Conservation (phyloP, 1,140 invertebrate species). For the Drosophila kanapiae region DNA sequence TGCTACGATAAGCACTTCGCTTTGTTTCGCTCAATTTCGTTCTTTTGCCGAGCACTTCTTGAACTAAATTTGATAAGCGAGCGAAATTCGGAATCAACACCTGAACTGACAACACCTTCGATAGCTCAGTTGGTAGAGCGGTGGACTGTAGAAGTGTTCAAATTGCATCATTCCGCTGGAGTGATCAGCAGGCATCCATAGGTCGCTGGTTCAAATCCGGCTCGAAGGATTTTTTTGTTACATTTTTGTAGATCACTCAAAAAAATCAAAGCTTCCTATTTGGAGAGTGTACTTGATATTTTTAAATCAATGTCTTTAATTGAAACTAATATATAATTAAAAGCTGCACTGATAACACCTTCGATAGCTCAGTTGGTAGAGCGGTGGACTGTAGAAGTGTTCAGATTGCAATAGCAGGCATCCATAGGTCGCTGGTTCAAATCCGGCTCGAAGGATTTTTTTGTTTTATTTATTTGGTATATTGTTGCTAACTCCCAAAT, state of each 20-base stretch:
- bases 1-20: slow-evolving; percentile 70
- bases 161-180: background rate
- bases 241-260: background rate
- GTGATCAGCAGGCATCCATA: slow-evolving; percentile 86
- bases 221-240: slow-evolving; percentile 87
- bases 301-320: background rate
- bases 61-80: slow-evolving; percentile 40
- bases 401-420: slow-evolving; percentile 66
- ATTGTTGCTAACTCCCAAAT: too few relatives aligned
- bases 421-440: slow-evolving; percentile 91
- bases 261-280: background rate
- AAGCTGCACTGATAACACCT: slow-evolving; percentile 84
- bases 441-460: slow-evolving; percentile 89
- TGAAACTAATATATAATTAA: background rate
- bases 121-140: slow-evolving; percentile 96
- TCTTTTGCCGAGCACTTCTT: slow-evolving; percentile 31
- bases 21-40: slow-evolving; percentile 33
- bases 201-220: slow-evolving; percentile 91
- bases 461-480: background rate
- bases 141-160: slow-evolving; percentile 90
- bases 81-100: slow-evolving; percentile 17
- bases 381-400: slow-evolving; percentile 92
- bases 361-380: slow-evolving; percentile 95
- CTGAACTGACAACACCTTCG: slow-evolving; percentile 86
- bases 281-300: background rate